Evolutionary conservation across 2,797 vertebrate genomes (phyloP), one percentile per base, ranked within the genome.

Genomic region (Sebastes miniatus): DNA sequence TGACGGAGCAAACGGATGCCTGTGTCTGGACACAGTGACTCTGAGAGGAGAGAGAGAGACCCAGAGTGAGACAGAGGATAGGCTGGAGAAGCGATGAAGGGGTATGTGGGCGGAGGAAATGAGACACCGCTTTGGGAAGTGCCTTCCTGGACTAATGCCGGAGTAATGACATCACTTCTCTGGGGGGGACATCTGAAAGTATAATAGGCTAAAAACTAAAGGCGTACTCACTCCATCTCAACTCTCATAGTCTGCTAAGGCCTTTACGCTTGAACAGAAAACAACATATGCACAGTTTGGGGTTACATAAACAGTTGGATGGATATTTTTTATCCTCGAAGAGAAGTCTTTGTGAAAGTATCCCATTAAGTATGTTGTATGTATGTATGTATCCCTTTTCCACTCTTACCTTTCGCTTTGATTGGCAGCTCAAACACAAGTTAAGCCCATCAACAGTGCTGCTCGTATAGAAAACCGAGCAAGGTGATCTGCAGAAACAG

Each of bases 151-250:
- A 89, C 64, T 85, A 85, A 89, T 88, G 88, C 90, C 81, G 32
- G 72, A 80, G 70, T 82, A 72, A 87, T 94, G 92, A 94, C 93
- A 86, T 95, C 93, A 94, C 77, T 57, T 22, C 81, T 82, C 14
- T 3, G 71, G 75, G 77, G 52, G 56, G 70, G 32, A 69, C 54
- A 80, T 83, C 79, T 82, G 75, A 83, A 80, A 83, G 78, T 57
- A 70, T 34, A 86, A 87, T 76, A 27, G 20, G 20, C 20, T 54
- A 69, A 86, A 68, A 66, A 56, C 25, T 67, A 36, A 5, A 62
- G 8, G n/a, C 16, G 34, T 76, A 10, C 36, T 84, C 50, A n/a
- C 27, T 11, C 58, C 18, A n/a, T 57, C n/a, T 79, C 24, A 29
- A 11, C 22, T 3, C 29, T 57, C 22, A 20, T 16, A n/a, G 29